Base-by-base conservation (phyloP, 1,140 invertebrate species). In the Temnothorax nylanderi region DNA sequence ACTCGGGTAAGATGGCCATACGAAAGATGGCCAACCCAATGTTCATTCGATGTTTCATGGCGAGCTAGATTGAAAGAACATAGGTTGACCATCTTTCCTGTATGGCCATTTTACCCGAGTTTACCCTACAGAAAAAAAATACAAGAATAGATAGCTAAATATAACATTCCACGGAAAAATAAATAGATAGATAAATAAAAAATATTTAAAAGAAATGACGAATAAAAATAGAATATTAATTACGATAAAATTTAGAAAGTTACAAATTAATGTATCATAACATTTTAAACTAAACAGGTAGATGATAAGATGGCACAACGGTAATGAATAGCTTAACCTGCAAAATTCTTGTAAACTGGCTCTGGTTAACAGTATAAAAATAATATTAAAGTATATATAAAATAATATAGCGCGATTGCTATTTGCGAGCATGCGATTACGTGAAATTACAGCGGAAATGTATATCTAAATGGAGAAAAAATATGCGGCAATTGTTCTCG, bases 401-500 rank as follows among this genome's bases (percentile, higher is more conserved):
- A 16, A 49, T 34, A 4, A 7, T 34, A 37, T 60, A 54, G n/a
- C 32, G 7, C 16, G 2, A 4, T 65, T 51, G n/a, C 3, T 8
- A 60, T 76, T 58, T 26, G 11, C 21, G 21, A 18, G 1, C 6
- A 26, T 41, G 18, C n/a, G 2, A 21, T 65, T 65, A 16, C 16
- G 26, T 26, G 26, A 2, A 62, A 47, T 41, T 16, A 26, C 32
- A 13, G 8, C 26, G 26, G 26, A 26, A 26, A 76, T 7, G 6
- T 69, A 11, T 54, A 69, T 72, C 32, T 21, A 37, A 51, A 34
- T 44, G n/a, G n/a, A 11, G 13, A 64, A 81, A 13, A 37, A 65
- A 86, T 86, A 51, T n/a, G 4, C 7, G 6, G n/a, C 65, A 81
- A 86, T 69, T 8, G 51, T 56, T 78, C 67, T 56, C 13, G 34